Evolutionary conservation across 2,797 vertebrate genomes (phyloP).

Genomic region (Diplodus puntazzo): DNA sequence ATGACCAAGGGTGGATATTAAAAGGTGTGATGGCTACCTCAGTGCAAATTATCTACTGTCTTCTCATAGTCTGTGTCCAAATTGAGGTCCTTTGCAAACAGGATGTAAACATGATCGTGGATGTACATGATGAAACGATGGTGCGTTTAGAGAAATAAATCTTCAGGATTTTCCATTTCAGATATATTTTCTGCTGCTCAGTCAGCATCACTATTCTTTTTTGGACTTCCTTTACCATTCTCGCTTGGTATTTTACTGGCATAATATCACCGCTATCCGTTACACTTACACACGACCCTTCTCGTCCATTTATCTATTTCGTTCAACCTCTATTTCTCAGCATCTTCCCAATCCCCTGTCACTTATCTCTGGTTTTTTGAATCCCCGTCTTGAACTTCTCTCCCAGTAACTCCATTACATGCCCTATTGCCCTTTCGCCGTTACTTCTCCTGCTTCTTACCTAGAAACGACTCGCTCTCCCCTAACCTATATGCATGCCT

Average conservation of each 20-base stretch:
- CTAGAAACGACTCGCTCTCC: slow-evolving; percentile 7
- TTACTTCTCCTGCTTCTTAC: slow-evolving; percentile 7
- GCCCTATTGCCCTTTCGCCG: slow-evolving; percentile 12
- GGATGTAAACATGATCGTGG: too few species aligned
- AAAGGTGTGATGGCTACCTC: too few species aligned
- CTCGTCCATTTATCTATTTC: slow-evolving; percentile 38
- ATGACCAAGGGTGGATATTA: too few species aligned
- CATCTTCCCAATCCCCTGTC: slow-evolving; percentile 29
- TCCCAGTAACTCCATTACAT: slow-evolving; percentile 39
- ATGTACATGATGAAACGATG: not conserved
- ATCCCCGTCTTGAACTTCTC: slow-evolving; percentile 9
- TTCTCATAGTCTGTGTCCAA: not conserved
- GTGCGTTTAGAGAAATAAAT: not conserved
- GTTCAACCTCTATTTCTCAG: slow-evolving; percentile 46
- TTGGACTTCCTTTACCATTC: not conserved
- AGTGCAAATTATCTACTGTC: not conserved
- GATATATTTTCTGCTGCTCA: too few species aligned
- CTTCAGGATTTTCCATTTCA: not conserved
- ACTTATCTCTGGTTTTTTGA: slow-evolving; percentile 43
- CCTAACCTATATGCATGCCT: slow-evolving; percentile 38
- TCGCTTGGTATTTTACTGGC: slow-evolving; percentile 7
- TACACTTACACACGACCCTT: slow-evolving; percentile 34
- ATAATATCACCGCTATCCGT: slow-evolving; percentile 26
- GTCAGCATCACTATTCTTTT: not conserved
- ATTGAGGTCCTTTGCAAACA: not conserved